phyloP scores from a whole-genome alignment of 2,113 vertebrate species.

The Neolamprologus devosi region DNA sequence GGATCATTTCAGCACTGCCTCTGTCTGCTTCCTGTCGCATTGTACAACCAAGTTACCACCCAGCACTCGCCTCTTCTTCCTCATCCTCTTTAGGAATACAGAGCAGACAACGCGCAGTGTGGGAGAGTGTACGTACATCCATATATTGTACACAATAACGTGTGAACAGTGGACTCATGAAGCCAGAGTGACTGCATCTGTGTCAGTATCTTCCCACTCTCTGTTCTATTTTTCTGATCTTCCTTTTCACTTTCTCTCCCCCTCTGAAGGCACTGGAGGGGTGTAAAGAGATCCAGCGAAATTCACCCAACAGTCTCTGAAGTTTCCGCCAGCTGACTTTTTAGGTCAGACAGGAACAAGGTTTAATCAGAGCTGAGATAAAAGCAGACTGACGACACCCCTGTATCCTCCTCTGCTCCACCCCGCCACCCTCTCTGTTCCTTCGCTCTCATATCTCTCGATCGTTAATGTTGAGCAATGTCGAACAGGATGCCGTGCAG shows the following conservation, averaged over 20 bases:
- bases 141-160: background rate
- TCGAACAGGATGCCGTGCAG: background rate
- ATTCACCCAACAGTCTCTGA: constrained; percentile 49
- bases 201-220: background rate
- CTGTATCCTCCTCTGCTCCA: constrained; percentile 24
- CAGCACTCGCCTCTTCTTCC: constrained; percentile 15
- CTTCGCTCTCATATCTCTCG: constrained; percentile 7
- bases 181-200: background rate
- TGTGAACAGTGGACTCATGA: background rate
- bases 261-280: constrained; percentile 13
- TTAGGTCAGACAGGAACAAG: constrained; percentile 62
- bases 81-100: constrained; percentile 6
- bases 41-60: constrained; percentile 34
- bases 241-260: constrained; percentile 2
- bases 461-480: constrained; percentile 7
- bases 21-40: constrained; percentile 55
- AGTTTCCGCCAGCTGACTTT: constrained; percentile 65
- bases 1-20: constrained; percentile 48
- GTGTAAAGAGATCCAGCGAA: constrained; percentile 30
- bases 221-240: constrained; percentile 25
- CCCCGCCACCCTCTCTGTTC: constrained; percentile 2
- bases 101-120: background rate
- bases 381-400: constrained; percentile 49
- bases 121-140: background rate
- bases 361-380: constrained; percentile 64